Evolutionary conservation across 2,113 vertebrate species (phyloP), one percentile per base, ranked within the genome.

Genomic region (Empidonax alnorum): DNA sequence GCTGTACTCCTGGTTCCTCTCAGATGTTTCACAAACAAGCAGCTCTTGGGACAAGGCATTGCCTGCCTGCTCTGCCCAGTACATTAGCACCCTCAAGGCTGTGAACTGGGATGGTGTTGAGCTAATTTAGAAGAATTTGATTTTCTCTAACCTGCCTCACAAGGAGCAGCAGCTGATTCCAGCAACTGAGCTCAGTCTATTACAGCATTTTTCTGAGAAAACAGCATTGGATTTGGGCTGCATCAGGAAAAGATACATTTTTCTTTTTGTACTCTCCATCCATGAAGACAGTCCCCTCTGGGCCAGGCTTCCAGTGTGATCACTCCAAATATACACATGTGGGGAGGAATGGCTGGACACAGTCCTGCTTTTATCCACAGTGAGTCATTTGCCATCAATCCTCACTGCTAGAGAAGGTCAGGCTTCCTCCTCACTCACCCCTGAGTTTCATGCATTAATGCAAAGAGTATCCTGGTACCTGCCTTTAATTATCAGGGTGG

Each of bases 1-100:
- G 37, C 50, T 68, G 17, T 9, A 12, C 3, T 13, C 12, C 22
- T 65, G 44, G 18, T 11, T 84, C 41, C 44, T 61, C 80, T 17
- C 0, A 0, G 27, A 5, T 55, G 13, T 28, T 66, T 82, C 66
- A 55, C 50, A 76, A 42, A 63, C 0, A 1, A 79, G 66, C 31
- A 71, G 41, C 50, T 78, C 67, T 37, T 19, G 22, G 42, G 72
- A 86, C 21, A 53, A 72, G 47, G 31, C 62, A 67, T 0, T 58
- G 68, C 17, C 53, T 80, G 47, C 0, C 1, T 52, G 73, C 30
- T 56, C 49, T 77, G 44, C 25, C 31, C 68, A 58, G 59, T 52
- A 63, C 47, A 62, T 17, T 52, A 27, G 37, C 61, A 66, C 9
- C 55, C 56, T n/a, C 67, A 22, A 15, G 4, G 2, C 46, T 68